Conservation (phyloP, 2,113 vertebrate species). For the Talpa occidentalis region DNA sequence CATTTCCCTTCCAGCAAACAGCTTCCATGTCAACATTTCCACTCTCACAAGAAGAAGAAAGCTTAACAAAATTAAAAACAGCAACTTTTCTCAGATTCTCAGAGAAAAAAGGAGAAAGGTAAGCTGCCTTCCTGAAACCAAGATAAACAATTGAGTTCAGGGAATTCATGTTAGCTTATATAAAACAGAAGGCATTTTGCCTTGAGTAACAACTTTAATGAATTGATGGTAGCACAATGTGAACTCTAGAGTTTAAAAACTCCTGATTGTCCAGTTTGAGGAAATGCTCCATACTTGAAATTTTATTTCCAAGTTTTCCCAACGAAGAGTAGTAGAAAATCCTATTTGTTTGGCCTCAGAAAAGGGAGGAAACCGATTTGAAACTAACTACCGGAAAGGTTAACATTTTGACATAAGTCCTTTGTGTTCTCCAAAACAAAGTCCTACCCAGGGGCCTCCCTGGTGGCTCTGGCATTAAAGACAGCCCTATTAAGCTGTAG, state of each 20-base stretch:
- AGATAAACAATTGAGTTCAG: neutral
- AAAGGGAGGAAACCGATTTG: neutral
- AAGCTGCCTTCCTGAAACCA: neutral
- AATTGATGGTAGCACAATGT: neutral
- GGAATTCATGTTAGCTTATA: neutral
- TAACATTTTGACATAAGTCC: neutral
- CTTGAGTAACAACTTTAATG: neutral
- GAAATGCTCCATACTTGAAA: neutral
- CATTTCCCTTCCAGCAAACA: neutral
- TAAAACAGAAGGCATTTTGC: neutral
- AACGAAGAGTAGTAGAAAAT: neutral
- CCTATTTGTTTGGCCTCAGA: neutral
- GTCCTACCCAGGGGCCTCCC: neutral
- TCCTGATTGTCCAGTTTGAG: neutral
- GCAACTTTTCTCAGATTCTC: neutral
- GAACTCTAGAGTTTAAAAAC: neutral
- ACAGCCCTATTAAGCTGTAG: too few species aligned
- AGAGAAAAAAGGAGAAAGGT: neutral
- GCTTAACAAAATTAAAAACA: neutral
- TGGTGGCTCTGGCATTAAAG: too few species aligned
- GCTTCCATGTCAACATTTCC: neutral
- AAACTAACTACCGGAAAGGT: neutral
- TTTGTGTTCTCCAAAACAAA: neutral
- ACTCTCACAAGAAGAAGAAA: neutral
- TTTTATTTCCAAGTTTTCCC: neutral